Conservation (phyloP, 2,113 vertebrate species). For the Sterrhoptilus dennistouni region DNA sequence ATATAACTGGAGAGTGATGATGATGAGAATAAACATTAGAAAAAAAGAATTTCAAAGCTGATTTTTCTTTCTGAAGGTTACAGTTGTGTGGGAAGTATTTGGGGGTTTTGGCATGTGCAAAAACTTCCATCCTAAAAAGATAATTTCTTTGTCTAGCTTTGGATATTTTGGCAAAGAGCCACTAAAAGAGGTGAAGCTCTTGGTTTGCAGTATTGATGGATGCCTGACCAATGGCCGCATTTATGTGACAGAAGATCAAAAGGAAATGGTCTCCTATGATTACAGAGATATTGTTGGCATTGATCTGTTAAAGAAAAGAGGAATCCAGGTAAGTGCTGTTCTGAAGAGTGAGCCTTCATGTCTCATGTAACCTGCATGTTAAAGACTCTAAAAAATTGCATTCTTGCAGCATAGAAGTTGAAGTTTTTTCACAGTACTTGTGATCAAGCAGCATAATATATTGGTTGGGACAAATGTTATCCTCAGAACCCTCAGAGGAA, state of each 20-base stretch:
- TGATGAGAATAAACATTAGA: background rate
- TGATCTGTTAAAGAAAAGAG: slow-evolving; percentile 75
- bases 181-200: slow-evolving; percentile 80
- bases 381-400: background rate
- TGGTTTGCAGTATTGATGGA: slow-evolving; percentile 86
- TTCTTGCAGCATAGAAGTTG: background rate
- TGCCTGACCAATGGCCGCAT: slow-evolving; percentile 88
- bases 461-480: background rate
- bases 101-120: background rate
- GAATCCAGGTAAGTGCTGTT: slow-evolving; percentile 80
- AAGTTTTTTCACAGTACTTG: background rate
- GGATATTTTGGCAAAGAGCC: slow-evolving; percentile 89
- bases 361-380: background rate
- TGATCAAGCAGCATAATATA: background rate
- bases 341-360: background rate
- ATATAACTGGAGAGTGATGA: background rate
- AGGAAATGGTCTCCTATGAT: slow-evolving; percentile 84
- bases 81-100: background rate
- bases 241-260: slow-evolving; percentile 76
- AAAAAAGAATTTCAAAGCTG: background rate
- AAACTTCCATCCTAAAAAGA: background rate
- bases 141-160: slow-evolving; percentile 77
- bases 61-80: background rate
- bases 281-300: slow-evolving; percentile 80
- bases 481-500: background rate